phyloP scores from a whole-genome alignment of 1,140 invertebrate genomes.

The Atta cephalotes region DNA sequence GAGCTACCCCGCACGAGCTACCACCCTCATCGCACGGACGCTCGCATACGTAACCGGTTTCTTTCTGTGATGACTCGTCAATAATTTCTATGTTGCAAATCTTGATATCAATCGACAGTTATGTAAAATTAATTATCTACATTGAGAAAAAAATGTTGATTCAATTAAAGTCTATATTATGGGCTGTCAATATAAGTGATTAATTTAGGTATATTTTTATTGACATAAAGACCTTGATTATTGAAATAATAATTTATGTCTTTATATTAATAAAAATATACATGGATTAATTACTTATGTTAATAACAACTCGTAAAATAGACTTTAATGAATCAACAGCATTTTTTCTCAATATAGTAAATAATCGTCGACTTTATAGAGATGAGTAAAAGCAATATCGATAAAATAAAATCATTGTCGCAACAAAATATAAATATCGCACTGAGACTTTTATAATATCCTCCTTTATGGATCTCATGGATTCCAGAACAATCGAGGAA shows the following conservation, averaged over 20 bases:
- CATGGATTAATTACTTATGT: no score
- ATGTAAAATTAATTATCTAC: background rate
- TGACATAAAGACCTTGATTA: no score
- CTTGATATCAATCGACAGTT: background rate
- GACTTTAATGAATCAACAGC: no score
- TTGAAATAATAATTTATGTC: no score
- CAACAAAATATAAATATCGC: background rate
- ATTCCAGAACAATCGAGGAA: background rate
- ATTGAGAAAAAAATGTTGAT: no score
- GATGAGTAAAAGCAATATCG: background rate
- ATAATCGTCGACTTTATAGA: background rate
- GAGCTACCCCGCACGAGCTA: conserved; percentile 60
- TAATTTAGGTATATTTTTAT: no score
- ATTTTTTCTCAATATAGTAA: background rate
- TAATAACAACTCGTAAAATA: no score
- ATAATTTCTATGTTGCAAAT: conserved; percentile 14
- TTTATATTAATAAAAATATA: no score
- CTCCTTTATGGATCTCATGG: background rate
- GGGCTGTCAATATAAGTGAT: no score
- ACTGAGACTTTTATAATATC: background rate
- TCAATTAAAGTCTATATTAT: no score
- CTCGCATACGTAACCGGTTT: conserved; percentile 21
- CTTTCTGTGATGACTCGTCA: conserved; percentile 10
- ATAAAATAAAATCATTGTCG: background rate
- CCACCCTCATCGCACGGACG: conserved; percentile 55